phyloP scores from a whole-genome alignment of 2,113 vertebrate genomes.

The Mirza zaza region DNA sequence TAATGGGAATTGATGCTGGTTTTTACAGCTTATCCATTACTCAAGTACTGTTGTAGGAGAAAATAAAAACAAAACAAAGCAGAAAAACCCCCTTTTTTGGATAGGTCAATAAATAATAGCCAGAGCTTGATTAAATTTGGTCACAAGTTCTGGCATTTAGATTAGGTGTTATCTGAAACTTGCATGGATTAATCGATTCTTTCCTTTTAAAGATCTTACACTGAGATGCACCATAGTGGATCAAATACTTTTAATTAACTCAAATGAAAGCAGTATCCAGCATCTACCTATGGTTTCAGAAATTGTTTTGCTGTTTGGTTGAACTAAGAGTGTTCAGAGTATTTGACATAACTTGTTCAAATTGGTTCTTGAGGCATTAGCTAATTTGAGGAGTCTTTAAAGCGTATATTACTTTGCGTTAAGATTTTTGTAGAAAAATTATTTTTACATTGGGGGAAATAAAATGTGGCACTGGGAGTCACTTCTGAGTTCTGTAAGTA shows the following conservation, averaged over 20 bases:
- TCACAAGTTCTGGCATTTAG: conserved; percentile 62
- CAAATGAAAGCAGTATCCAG: conserved; percentile 63
- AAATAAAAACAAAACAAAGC: not conserved
- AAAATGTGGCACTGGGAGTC: not conserved
- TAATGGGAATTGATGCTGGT: conserved; percentile 49
- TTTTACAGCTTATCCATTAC: conserved; percentile 51
- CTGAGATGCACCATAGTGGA: conserved; percentile 60
- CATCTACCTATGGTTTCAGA: conserved; percentile 62
- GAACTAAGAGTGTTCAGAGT: conserved; percentile 47
- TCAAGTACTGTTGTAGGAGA: conserved; percentile 27
- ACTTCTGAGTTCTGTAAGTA: conserved; percentile 27
- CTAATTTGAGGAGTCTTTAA: conserved; percentile 44
- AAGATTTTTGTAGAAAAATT: conserved; percentile 54
- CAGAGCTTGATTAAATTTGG: conserved; percentile 63
- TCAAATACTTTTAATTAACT: conserved; percentile 75
- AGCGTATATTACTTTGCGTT: conserved; percentile 33
- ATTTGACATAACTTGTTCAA: conserved; percentile 56
- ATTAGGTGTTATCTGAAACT: conserved; percentile 72
- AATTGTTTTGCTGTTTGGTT: conserved; percentile 74
- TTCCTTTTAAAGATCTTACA: conserved; percentile 71
- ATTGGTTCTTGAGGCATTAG: conserved; percentile 50
- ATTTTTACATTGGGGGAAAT: not conserved
- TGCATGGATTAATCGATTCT: conserved; percentile 69
- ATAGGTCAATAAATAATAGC: conserved; percentile 66
- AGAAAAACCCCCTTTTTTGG: not conserved